Evolutionary conservation across 2,888 invertebrate genomes (phyloP).

Genomic region (Spisula subtruncata): DNA sequence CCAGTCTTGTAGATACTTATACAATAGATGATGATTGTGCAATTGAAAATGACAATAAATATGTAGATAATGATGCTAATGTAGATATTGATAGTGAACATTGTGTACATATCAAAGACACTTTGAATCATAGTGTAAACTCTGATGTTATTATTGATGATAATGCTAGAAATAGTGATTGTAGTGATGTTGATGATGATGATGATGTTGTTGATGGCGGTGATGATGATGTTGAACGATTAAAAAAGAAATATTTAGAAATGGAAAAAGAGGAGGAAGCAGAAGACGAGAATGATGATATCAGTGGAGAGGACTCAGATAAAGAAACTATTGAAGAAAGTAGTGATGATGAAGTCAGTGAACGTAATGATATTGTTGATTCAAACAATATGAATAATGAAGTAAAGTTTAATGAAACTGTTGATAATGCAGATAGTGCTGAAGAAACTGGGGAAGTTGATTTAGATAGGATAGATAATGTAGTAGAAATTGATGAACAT

Average conservation of each 20-base stretch:
- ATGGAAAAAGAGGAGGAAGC: slow-evolving; percentile 42
- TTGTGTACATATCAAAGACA: slow-evolving; percentile 45
- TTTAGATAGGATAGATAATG: slow-evolving; percentile 20
- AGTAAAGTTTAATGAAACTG: slow-evolving; percentile 44
- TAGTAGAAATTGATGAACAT: background rate
- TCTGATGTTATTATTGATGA: slow-evolving; percentile 30
- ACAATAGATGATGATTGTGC: slow-evolving; percentile 35
- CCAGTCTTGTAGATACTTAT: slow-evolving; percentile 52
- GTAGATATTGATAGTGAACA: slow-evolving; percentile 48
- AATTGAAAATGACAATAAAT: slow-evolving; percentile 34
- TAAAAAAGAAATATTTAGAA: slow-evolving; percentile 42
- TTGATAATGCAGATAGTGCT: slow-evolving; percentile 50
- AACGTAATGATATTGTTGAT: slow-evolving; percentile 51
- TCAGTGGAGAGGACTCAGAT: slow-evolving; percentile 36
- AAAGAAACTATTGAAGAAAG: slow-evolving; percentile 43
- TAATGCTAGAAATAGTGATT: slow-evolving; percentile 18
- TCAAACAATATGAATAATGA: slow-evolving; percentile 49
- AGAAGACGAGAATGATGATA: background rate
- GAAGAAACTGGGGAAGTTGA: slow-evolving; percentile 27
- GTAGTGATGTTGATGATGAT: slow-evolving; percentile 33
- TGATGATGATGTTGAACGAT: slow-evolving; percentile 35
- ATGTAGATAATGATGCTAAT: slow-evolving; percentile 45
- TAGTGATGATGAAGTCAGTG: slow-evolving; percentile 52
- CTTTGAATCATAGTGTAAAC: slow-evolving; percentile 35
- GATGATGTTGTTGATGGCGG: too few species aligned